Evolutionary conservation across 1,140 invertebrate genomes (phyloP).

Genomic region (Drosophila nigrodunni): DNA sequence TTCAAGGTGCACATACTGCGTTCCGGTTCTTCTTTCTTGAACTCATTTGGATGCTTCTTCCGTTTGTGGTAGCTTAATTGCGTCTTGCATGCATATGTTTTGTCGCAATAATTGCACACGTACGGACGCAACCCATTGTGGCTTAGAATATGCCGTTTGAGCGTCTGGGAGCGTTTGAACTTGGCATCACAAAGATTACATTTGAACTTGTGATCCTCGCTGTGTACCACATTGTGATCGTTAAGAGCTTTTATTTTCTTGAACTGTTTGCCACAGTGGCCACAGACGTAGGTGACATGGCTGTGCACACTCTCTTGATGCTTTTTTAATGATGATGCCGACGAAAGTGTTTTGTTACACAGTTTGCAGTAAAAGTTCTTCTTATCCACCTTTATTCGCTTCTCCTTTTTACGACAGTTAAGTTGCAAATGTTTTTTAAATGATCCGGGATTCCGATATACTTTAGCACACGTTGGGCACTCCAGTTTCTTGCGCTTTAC

Average conservation of each 20-base stretch:
- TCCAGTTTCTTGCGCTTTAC: constrained; percentile 42
- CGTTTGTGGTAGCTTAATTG: constrained; percentile 85
- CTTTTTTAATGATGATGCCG: constrained; percentile 63
- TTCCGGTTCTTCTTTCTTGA: constrained; percentile 54
- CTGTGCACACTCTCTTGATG: constrained; percentile 85
- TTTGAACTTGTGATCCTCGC: constrained; percentile 84
- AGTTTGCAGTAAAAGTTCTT: constrained; percentile 64
- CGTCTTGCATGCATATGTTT: constrained; percentile 85
- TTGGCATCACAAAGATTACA: constrained; percentile 81
- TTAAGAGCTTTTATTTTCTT: constrained; percentile 85
- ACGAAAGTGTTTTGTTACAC: constrained; percentile 81
- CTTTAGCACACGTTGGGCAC: constrained; percentile 54
- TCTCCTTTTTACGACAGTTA: constrained; percentile 37
- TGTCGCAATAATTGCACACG: constrained; percentile 85
- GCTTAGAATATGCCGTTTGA: constrained; percentile 84
- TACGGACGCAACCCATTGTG: constrained; percentile 85
- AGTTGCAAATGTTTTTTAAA: constrained; percentile 58
- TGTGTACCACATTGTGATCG: constrained; percentile 85
- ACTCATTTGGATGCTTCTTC: constrained; percentile 84
- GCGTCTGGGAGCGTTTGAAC: constrained; percentile 84
- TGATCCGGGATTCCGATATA: constrained; percentile 56
- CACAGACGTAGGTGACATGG: constrained; percentile 85
- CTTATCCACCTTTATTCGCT: constrained; percentile 33
- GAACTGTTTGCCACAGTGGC: constrained; percentile 85
- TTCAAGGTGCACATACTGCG: constrained; percentile 37